Evolutionary conservation across 2,797 vertebrate species (phyloP).

Genomic region (Salmo trutta): DNA sequence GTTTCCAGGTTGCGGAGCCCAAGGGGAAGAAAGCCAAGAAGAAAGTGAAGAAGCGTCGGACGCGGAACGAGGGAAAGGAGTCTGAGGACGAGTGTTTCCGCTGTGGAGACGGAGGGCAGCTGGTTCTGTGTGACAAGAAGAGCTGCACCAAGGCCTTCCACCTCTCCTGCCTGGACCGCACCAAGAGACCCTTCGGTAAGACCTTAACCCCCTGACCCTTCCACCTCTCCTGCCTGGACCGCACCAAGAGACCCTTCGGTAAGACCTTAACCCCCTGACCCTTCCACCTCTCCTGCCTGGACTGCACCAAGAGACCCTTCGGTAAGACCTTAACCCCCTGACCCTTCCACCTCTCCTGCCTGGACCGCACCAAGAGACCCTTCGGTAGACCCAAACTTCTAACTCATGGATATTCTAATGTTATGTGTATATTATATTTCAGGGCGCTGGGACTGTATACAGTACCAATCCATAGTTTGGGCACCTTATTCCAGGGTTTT

Average conservation of each 20-base stretch:
- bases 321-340: too few relatives aligned
- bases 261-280: slow-evolving; percentile 22
- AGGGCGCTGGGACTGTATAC: too few relatives aligned
- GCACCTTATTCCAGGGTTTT: too few relatives aligned
- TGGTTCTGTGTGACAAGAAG: slow-evolving; percentile 93
- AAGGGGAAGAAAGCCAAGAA: slow-evolving; percentile 90
- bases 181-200: slow-evolving; percentile 36
- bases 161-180: slow-evolving; percentile 72
- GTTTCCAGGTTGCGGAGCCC: slow-evolving; percentile 79
- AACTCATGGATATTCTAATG: too few relatives aligned
- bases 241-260: slow-evolving; percentile 96
- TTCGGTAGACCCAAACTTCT: slow-evolving; percentile 72
- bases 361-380: slow-evolving; percentile 89
- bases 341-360: slow-evolving; percentile 52
- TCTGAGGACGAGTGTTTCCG: slow-evolving; percentile 98
- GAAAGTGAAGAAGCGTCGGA: slow-evolving; percentile 78
- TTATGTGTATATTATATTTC: slow-evolving; percentile 58
- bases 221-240: slow-evolving; percentile 70
- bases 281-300: slow-evolving; percentile 17
- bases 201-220: too few relatives aligned
- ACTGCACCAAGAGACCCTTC: too few relatives aligned
- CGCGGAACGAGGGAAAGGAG: slow-evolving; percentile 83
- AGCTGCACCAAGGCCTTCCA: slow-evolving; percentile 96
- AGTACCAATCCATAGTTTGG: too few relatives aligned
- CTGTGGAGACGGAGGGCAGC: slow-evolving; percentile 91